phyloP scores from a whole-genome alignment of 2,888 invertebrate species.

The Leptinotarsa tumamoca region DNA sequence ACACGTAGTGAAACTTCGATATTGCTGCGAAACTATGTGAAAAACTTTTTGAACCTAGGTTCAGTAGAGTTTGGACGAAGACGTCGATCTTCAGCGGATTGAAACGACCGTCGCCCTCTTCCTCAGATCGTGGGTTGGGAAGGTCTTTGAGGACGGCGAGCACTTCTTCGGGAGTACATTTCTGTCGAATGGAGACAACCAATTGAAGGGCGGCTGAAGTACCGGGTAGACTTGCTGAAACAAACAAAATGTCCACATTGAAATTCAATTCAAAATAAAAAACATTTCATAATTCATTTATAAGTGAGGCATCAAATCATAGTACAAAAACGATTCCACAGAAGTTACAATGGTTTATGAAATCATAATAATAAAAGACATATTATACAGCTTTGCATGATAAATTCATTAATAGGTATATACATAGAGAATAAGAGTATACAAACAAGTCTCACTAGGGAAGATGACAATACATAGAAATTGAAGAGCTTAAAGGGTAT shows the following conservation, averaged over 20 bases:
- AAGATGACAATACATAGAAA: too few relatives aligned
- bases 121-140: slow-evolving; percentile 83
- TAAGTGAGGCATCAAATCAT: too few relatives aligned
- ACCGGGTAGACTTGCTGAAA: slow-evolving; percentile 80
- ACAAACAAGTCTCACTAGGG: too few relatives aligned
- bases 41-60: slow-evolving; percentile 95
- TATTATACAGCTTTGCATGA: too few relatives aligned
- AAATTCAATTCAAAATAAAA: too few relatives aligned
- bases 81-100: slow-evolving; percentile 96
- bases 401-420: too few relatives aligned
- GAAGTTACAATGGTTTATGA: too few relatives aligned
- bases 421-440: too few relatives aligned
- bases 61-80: slow-evolving; percentile 94
- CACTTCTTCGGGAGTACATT: slow-evolving; percentile 91
- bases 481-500: too few relatives aligned
- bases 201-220: slow-evolving; percentile 88
- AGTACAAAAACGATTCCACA: too few relatives aligned
- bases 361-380: too few relatives aligned
- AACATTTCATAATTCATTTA: too few relatives aligned
- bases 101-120: slow-evolving; percentile 80
- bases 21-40: slow-evolving; percentile 99
- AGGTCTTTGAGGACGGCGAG: slow-evolving; percentile 87
- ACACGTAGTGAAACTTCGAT: slow-evolving; percentile 93
- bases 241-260: slow-evolving; percentile 29
- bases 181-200: slow-evolving; percentile 87